Evolutionary conservation across 2,888 invertebrate species (phyloP), one percentile per base, ranked within the genome.

Genomic region (Spilarctia lutea): DNA sequence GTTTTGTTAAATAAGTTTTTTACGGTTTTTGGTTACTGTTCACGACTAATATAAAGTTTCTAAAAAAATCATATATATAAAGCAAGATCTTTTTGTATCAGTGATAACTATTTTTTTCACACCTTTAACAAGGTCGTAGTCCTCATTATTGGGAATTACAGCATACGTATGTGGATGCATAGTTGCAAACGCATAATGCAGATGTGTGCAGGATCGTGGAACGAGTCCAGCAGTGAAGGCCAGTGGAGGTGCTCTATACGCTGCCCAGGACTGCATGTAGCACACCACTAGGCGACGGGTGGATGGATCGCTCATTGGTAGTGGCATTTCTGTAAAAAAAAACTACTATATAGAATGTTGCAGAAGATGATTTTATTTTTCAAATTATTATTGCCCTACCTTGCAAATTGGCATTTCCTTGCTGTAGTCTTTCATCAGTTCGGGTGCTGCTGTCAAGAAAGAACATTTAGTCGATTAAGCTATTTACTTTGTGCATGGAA

Each of bases 61-160:
- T n/a, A 48, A 48, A 48, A 16, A 45, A 16, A 3, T 16, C 42
- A 7, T 8, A 42, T 42, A 42, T 11, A 42, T 11, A 42, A 42
- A 42, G 42, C 42, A 8, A 42, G n/a, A 42, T 13, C 11, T 16
- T 45, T 45, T 45, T 45, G 3, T 45, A 45, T 45, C 13, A 45
- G 16, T 16, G 16, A 45, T 16, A 45, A 45, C 24, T 11, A 56
- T 24, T n/a, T 35, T 70, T 56, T n/a, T 16, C 71, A 73, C 82
- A 97, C 98, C 98, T 96, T 97, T 97, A 16, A 97, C 94, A 75
- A 97, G 91, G 86, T 98, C 98, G 84, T 97, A 97, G 86, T 97
- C 97, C 73, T 96, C 96, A 89, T 98, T 97, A 56, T 96, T 95
- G 0, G 97, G 96, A 66, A 96, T 94, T 35, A 98, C 93, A 24